Evolutionary conservation across 2,888 invertebrate genomes (phyloP), one percentile per base, ranked within the genome.

Genomic region (Bhutanitis thaidina): DNA sequence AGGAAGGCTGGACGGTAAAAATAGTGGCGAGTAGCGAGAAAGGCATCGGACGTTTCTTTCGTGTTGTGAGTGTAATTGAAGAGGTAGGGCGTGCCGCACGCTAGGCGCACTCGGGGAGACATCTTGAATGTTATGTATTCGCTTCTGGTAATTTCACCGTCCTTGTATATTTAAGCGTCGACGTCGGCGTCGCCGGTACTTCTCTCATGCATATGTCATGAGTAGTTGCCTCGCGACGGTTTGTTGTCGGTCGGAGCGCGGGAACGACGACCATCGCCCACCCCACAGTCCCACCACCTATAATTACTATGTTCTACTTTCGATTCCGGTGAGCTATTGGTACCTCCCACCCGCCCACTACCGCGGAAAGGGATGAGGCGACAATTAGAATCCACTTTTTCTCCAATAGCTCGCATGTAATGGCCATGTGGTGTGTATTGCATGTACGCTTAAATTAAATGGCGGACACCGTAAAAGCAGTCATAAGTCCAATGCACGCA

Each of bases 141-240:
- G 56, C 35, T 34, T 49, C 49, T 39, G 47, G 54, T 52, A 59
- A 55, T 55, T 57, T 54, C 48, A 53, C 73, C 73, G 80, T 82
- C 78, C 81, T 85, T 85, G 85, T 84, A 86, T 85, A 87, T 86
- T 86, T 80, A 82, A 85, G 77, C 76, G 78, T 68, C 67, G 72
- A 72, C 74, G 69, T 73, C 67, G 72, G 72, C 74, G 69, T 73
- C 71, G 80, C 69, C 78, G 71, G 71, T 69, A 77, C 75, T 77
- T 69, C 75, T 83, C 80, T 87, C 86, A 89, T 89, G 87, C 88
- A 89, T 88, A 87, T 87, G 86, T 89, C 86, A 89, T 89, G 88
- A 89, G 83, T 80, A 74, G 89, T 89, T 88, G 88, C 89, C 74
- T 67, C 56, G 89, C 87, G 78, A 88, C 88, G 71, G 87, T 88